Evolutionary conservation across 1,140 invertebrate species (phyloP).

Genomic region (Chrysomallon squamiferum): DNA sequence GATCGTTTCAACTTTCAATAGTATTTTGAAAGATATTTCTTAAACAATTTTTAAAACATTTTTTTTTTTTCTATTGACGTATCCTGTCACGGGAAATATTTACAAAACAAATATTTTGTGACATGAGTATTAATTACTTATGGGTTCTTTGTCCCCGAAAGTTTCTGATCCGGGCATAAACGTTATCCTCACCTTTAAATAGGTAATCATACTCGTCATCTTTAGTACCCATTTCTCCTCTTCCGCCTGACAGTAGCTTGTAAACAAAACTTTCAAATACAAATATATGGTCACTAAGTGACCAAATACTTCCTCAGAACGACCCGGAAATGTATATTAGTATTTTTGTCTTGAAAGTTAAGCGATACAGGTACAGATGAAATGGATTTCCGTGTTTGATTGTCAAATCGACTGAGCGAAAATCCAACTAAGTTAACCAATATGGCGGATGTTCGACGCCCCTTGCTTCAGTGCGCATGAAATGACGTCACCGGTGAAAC

Average conservation of each 20-base stretch:
- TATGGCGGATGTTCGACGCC: slow-evolving; percentile 15
- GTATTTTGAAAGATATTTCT: too few species aligned
- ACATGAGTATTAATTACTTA: too few species aligned
- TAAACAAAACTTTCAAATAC: slow-evolving; percentile 34
- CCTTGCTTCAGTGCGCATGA: slow-evolving; percentile 12
- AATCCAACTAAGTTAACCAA: neutral
- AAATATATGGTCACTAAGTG: neutral
- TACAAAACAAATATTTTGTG: too few species aligned
- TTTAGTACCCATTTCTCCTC: slow-evolving; percentile 69
- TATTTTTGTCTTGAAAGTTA: neutral
- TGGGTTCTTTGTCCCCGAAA: neutral
- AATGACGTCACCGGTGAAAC: slow-evolving; percentile 14
- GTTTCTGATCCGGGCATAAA: neutral
- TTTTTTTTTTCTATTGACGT: too few species aligned
- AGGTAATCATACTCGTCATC: slow-evolving; percentile 99
- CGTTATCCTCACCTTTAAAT: slow-evolving; percentile 91
- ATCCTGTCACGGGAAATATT: too few species aligned
- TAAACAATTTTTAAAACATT: too few species aligned
- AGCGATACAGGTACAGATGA: slow-evolving; percentile 5
- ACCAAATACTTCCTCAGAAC: slow-evolving; percentile 14
- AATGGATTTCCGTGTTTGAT: slow-evolving; percentile 2
- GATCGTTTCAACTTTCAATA: too few species aligned
- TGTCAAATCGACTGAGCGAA: neutral
- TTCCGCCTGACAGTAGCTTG: slow-evolving; percentile 40
- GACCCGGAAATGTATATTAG: neutral